Conservation (phyloP, 2,888 invertebrate species). For the Rhogogaster chlorosoma region DNA sequence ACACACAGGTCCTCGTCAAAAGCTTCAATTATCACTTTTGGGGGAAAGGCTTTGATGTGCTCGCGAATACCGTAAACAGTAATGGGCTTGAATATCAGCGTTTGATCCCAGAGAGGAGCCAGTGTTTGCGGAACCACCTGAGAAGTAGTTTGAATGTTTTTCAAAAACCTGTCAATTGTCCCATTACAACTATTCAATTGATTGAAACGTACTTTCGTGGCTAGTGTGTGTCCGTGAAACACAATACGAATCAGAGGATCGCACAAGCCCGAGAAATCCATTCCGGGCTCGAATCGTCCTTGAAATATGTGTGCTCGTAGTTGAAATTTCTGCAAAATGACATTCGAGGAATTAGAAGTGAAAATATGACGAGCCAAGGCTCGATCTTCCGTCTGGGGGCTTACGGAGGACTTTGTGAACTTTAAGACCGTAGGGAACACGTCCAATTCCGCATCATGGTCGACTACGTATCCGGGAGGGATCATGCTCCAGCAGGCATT, state of each 20-base stretch:
- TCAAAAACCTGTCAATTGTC: not conserved
- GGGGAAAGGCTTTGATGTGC: conserved; percentile 75
- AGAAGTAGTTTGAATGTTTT: conserved; percentile 49
- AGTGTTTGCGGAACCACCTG: conserved; percentile 77
- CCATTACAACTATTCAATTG: conserved; percentile 5
- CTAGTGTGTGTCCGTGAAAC: conserved; percentile 74
- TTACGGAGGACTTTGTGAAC: conserved; percentile 69
- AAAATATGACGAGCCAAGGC: conserved; percentile 60
- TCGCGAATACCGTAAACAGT: conserved; percentile 75
- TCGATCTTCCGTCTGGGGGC: conserved; percentile 55
- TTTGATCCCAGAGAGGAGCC: conserved; percentile 83
- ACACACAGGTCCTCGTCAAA: conserved; percentile 78
- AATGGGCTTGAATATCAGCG: conserved; percentile 78
- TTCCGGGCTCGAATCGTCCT: conserved; percentile 82
- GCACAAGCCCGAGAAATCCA: conserved; percentile 79
- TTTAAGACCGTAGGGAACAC: conserved; percentile 70
- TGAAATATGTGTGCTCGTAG: conserved; percentile 84
- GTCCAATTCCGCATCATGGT: conserved; percentile 61
- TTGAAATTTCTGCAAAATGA: conserved; percentile 79
- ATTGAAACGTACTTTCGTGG: conserved; percentile 75
- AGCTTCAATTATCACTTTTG: conserved; percentile 77
- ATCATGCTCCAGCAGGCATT: conserved; percentile 71
- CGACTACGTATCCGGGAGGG: conserved; percentile 71
- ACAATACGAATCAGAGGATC: conserved; percentile 79
- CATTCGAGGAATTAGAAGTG: conserved; percentile 63